phyloP scores from a whole-genome alignment of 2,113 vertebrate genomes.

The Halcyon malimbica region DNA sequence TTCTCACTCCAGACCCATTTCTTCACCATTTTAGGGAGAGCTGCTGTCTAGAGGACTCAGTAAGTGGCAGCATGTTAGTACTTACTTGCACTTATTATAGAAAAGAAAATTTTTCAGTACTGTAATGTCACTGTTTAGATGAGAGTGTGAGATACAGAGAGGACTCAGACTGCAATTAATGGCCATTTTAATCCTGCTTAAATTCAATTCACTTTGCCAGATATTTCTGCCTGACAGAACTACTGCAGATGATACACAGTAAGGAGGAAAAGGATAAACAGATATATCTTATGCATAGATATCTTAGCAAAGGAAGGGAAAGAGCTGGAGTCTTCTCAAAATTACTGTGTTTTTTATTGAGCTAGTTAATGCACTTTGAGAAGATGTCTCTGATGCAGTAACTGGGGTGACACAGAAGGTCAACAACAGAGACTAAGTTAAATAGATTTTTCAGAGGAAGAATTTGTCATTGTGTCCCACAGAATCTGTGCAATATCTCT shows the following conservation, averaged over 20 bases:
- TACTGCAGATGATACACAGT: not conserved
- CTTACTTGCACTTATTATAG: not conserved
- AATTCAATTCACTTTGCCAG: not conserved
- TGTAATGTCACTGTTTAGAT: not conserved
- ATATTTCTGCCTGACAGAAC: not conserved
- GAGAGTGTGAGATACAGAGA: not conserved
- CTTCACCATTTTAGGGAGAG: constrained; percentile 18
- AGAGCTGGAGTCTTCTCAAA: not conserved
- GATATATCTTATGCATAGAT: not conserved
- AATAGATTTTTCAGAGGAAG: not conserved
- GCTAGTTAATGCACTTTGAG: not conserved
- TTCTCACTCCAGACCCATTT: not conserved
- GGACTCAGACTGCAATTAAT: not conserved
- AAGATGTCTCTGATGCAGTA: not conserved
- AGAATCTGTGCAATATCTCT: not conserved
- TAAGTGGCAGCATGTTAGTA: not conserved
- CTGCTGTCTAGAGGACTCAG: not conserved
- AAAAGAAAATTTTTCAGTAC: not conserved
- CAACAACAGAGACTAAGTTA: not conserved
- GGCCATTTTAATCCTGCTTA: not conserved
- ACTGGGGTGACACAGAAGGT: not conserved
- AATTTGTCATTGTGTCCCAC: not conserved
- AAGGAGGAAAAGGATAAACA: not conserved
- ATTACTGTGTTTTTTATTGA: not conserved
- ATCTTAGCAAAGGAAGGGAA: not conserved